phyloP scores from a whole-genome alignment of 2,797 vertebrate genomes.

The Paguma larvata region DNA sequence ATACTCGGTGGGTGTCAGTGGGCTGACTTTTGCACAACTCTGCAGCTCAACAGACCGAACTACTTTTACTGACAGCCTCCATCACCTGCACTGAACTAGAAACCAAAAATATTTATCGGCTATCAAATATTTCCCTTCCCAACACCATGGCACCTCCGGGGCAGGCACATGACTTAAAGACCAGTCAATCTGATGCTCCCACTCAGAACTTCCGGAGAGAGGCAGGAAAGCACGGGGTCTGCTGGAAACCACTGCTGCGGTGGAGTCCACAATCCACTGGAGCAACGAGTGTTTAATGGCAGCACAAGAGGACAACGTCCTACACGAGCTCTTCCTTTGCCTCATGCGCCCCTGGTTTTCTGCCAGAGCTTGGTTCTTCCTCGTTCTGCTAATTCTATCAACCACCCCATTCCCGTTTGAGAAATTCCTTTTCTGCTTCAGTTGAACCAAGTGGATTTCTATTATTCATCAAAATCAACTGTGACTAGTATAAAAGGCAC shows the following conservation, averaged over 20 bases:
- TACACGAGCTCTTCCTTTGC: not conserved
- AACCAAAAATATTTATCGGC: constrained; percentile 39
- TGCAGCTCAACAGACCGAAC: not conserved
- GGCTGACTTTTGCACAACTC: not conserved
- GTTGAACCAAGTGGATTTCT: not conserved
- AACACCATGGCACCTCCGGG: not conserved
- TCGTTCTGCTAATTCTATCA: not conserved
- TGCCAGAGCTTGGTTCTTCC: not conserved
- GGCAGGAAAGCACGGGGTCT: not conserved
- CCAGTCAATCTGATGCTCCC: not conserved
- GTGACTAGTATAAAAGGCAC: not conserved
- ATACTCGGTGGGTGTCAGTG: not conserved
- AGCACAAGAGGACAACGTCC: not conserved
- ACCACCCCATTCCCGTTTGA: not conserved
- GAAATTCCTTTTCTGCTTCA: not conserved
- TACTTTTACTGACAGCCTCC: not conserved
- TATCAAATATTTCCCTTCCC: not conserved
- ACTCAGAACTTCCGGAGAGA: not conserved
- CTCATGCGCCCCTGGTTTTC: not conserved
- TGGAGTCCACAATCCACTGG: fast-evolving
- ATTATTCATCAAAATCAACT: constrained; percentile 32
- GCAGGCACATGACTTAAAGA: not conserved
- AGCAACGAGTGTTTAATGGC: not conserved
- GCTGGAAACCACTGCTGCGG: not conserved
- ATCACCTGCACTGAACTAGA: not conserved